phyloP scores from a whole-genome alignment of 2,113 vertebrate genomes.

The Noturus placidus region DNA sequence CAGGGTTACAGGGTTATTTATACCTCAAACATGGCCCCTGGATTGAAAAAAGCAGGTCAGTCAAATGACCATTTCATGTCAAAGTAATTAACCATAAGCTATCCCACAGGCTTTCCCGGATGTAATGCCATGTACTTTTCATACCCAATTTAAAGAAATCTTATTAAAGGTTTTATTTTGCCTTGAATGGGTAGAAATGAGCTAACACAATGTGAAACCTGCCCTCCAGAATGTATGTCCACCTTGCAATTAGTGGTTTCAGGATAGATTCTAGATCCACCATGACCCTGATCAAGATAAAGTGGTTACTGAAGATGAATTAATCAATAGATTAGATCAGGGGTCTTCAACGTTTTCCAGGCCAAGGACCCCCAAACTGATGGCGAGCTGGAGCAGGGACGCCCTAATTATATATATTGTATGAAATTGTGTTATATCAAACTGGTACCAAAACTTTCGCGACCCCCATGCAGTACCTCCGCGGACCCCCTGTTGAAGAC shows the following conservation, averaged over 20 bases:
- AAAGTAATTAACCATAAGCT: neutral
- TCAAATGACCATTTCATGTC: neutral
- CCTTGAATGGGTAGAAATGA: neutral
- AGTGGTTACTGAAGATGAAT: neutral
- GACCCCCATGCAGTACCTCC: too few species aligned
- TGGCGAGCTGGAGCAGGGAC: too few species aligned
- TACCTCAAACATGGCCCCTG: neutral
- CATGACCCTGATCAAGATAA: neutral
- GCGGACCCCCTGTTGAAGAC: too few species aligned
- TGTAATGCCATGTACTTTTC: neutral
- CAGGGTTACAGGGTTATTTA: too few species aligned
- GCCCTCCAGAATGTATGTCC: neutral
- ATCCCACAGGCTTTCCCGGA: neutral
- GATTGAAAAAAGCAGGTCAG: neutral
- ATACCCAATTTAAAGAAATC: neutral
- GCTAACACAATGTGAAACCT: neutral
- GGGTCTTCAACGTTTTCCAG: too few species aligned
- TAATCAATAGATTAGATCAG: too few species aligned
- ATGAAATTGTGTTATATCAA: too few species aligned
- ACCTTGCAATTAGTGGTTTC: neutral
- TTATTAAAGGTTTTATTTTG: neutral
- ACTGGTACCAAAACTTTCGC: too few species aligned
- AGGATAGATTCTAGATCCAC: neutral
- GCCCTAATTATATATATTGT: too few species aligned
- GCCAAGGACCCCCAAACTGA: too few species aligned